Base-by-base conservation (phyloP, 2,797 vertebrate species). In the Diceros bicornis region DNA sequence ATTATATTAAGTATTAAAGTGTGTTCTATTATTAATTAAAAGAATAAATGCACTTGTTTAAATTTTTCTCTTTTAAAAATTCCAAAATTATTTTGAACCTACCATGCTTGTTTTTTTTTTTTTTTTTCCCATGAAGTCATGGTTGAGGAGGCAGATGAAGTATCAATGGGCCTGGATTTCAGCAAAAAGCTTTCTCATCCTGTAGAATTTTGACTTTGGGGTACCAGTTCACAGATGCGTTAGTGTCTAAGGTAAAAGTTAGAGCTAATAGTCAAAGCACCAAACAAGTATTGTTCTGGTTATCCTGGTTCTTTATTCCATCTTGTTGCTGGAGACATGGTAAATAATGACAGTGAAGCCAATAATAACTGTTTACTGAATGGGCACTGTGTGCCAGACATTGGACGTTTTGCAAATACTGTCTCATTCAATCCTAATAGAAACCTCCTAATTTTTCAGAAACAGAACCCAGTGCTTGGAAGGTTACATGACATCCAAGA, bases 11-110 rank as follows among this genome's bases (percentile, higher is more conserved):
- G 20, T 81, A 59, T 79, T 41, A 61, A 21, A 50, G 2, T 61
- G 17, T 64, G 37, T 52, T 34, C 18, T 89, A 21, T 57, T 71
- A 88, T 32, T 93, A 74, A 55, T 82, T 72, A 47, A 77, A 59
- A 79, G 8, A 84, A 57, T 32, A 74, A 74, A 41, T 89, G 20
- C 3, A 50, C 6, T 81, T 55, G 47, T 41, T 84, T 78, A 69
- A 83, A 37, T 72, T 90, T 66, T 89, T 86, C 25, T 52, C 32
- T 86, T 68, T 87, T 55, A 59, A 88, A 71, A 88, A 37, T 47
- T 89, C 6, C 20, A 69, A 47, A 55, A 88, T 88, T 87, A 55
- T 62, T 77, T 68, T 84, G 27, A 71, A 25, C 1, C 52, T 90
- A 59, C 3, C 6, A 14, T 90, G 71, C 57, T 37, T 79, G 41